Base-by-base conservation (phyloP, 2,888 invertebrate species). In the Dolichomitus sp. region DNA sequence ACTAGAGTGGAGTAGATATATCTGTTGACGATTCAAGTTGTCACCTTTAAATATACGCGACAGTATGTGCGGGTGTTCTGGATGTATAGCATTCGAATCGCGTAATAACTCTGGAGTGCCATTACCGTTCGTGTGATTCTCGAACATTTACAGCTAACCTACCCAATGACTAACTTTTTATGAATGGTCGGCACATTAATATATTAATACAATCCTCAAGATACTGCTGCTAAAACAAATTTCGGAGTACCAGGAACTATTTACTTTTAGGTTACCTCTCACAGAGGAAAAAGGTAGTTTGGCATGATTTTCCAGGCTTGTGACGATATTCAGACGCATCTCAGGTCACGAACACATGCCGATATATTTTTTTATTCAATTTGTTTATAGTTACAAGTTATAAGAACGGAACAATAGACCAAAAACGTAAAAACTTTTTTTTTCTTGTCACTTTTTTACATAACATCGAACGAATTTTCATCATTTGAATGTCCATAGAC, bases 121-220 rank as follows among this genome's bases (percentile, higher is more conserved):
- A 88, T 88, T 87, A 87, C 81, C 85, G 81, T 81, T 65, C 68
- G 84, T 84, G 80, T 86, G 84, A 82, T 85, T 85, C 80, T 81
- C 70, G 48, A 78, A 45, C 75, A 84, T 63, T 74, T 78, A 63
- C 69, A 40, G n/a, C 52, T 23, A 50, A 23, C 23, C 68, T 45
- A 19, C 30, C 5, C n/a, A 27, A 14, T n/a, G n/a, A 30, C n/a
- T 57, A 14, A 57, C 17, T 61, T 2, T 19, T 7, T 27, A 30
- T 14, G 30, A 14, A 30, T 14, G 30, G 2, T n/a, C 6, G 57
- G 6, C 23, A 12, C 9, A 52, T 52, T n/a, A n/a, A n/a, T 33
- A 6, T 33, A 33, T 33, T 4, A 33, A 33, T 33, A 3, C 4
- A 33, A 33, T 33, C 4, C 33, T 33, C 0, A 6, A 33, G 4